Evolutionary conservation across 2,113 vertebrate species (phyloP).

Genomic region (Delphinus delphis): DNA sequence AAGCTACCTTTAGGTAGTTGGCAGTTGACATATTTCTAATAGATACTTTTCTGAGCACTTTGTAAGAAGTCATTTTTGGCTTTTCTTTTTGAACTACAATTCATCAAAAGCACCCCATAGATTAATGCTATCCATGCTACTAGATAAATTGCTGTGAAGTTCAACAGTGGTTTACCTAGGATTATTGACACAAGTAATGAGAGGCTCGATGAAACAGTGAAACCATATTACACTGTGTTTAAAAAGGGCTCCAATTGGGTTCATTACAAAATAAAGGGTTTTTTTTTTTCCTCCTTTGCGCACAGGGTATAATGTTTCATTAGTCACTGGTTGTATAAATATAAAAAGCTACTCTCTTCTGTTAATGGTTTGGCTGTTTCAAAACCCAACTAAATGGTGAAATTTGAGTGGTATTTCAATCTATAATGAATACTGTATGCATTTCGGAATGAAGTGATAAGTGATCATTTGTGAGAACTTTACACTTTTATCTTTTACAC

Average conservation of each 20-base stretch:
- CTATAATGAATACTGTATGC: slow-evolving; percentile 59
- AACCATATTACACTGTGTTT: slow-evolving; percentile 60
- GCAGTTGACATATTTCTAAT: slow-evolving; percentile 71
- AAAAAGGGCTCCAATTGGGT: slow-evolving; percentile 64
- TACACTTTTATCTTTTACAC: slow-evolving; percentile 69
- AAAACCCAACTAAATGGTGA: slow-evolving; percentile 53
- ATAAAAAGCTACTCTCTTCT: slow-evolving; percentile 53
- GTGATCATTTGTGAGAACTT: slow-evolving; percentile 69
- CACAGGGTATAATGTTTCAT: slow-evolving; percentile 42
- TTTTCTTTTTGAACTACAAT: slow-evolving; percentile 74
- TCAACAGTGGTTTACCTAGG: slow-evolving; percentile 76
- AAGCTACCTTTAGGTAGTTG: slow-evolving; percentile 65
- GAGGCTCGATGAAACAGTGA: slow-evolving; percentile 70
- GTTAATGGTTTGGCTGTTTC: slow-evolving; percentile 71
- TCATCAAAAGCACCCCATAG: slow-evolving; percentile 77
- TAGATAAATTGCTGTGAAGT: slow-evolving; percentile 77
- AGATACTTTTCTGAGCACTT: slow-evolving; percentile 74
- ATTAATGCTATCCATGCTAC: slow-evolving; percentile 79
- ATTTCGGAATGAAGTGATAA: slow-evolving; percentile 65
- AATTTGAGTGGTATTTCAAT: slow-evolving; percentile 60
- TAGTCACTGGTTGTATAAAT: slow-evolving; percentile 69
- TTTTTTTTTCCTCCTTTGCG: background rate
- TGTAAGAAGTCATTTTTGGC: slow-evolving; percentile 75
- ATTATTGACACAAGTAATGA: slow-evolving; percentile 81
- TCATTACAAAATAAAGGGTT: slow-evolving; percentile 64